These are phyloP conservation scores for Tylochromis polylepis DNA, from an alignment of 2,113 vertebrate species.

Conservation along the genomic window DNA sequence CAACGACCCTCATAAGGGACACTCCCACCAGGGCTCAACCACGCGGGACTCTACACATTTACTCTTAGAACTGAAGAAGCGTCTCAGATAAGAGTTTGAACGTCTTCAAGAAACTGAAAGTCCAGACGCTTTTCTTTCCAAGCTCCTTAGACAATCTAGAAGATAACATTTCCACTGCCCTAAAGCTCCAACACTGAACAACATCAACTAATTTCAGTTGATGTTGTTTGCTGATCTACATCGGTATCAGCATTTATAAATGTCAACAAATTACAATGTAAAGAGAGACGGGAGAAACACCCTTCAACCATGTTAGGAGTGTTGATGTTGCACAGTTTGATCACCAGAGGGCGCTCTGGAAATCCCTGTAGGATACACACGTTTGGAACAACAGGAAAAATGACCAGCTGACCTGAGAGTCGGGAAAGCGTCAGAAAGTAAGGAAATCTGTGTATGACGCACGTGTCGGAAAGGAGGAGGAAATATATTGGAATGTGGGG, in stretches of 20 bases:
- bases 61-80: not conserved
- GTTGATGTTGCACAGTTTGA: not conserved
- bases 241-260: not conserved
- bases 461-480: fast-evolving
- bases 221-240: not conserved
- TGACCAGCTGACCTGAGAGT: not conserved
- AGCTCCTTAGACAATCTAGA: not conserved
- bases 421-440: not conserved
- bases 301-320: not conserved
- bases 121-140: not conserved
- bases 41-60: not conserved
- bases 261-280: not conserved
- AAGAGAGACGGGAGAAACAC: not conserved
- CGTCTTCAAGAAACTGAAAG: not conserved
- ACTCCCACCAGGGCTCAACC: not conserved
- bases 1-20: not conserved
- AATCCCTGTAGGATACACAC: not conserved
- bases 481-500: not conserved
- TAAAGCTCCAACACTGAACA: not conserved
- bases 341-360: not conserved
- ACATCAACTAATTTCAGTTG: not conserved
- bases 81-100: not conserved
- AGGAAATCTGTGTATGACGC: not conserved
- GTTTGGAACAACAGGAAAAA: not conserved
- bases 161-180: not conserved